Percentiles rank a stretch among this genome's conserved stretches.
Conservation (phyloP, 2,113 vertebrate genomes). For the Dicaeum eximium region DNA sequence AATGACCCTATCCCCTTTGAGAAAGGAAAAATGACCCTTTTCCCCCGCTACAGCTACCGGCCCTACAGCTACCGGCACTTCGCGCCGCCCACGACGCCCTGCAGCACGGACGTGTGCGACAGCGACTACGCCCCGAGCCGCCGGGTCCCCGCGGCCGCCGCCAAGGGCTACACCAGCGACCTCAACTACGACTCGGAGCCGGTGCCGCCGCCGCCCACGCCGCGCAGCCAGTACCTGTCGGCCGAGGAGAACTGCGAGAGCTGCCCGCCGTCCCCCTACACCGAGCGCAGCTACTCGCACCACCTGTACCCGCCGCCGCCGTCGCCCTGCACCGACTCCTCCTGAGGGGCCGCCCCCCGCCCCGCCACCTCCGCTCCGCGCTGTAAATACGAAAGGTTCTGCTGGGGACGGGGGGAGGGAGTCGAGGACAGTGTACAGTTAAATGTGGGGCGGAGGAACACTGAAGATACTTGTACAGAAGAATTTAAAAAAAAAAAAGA, state of each 20-base stretch:
- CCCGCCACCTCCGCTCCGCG: constrained; percentile 43
- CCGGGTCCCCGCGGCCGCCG: constrained; percentile 59
- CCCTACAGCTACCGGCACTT: constrained; percentile 95
- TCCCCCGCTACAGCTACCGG: constrained; percentile 76
- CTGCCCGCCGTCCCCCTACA: constrained; percentile 94
- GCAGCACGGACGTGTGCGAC: constrained; percentile 96
- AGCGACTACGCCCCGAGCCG: constrained; percentile 95
- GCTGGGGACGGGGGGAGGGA: constrained; percentile 78
- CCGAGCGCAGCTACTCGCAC: constrained; percentile 94
- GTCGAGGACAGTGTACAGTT: constrained; percentile 74
- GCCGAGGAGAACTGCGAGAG: constrained; percentile 98
- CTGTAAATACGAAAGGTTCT: constrained; percentile 83
- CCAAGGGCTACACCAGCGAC: constrained; percentile 92
- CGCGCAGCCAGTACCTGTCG: constrained; percentile 94
- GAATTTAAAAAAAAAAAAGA: constrained; percentile 66
- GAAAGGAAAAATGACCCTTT: accelerated
- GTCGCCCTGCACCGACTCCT: constrained; percentile 96
- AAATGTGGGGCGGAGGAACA: constrained; percentile 51
- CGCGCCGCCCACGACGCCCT: constrained; percentile 94
- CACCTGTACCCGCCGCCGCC: constrained; percentile 94
- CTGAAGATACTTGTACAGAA: constrained; percentile 92
- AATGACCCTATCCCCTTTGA: background rate
- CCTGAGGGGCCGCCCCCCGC: constrained; percentile 78
- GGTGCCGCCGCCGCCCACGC: constrained; percentile 91
- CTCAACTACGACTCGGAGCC: constrained; percentile 98